Base-by-base conservation (phyloP, 2,797 vertebrate genomes). In the Podargus strigoides region DNA sequence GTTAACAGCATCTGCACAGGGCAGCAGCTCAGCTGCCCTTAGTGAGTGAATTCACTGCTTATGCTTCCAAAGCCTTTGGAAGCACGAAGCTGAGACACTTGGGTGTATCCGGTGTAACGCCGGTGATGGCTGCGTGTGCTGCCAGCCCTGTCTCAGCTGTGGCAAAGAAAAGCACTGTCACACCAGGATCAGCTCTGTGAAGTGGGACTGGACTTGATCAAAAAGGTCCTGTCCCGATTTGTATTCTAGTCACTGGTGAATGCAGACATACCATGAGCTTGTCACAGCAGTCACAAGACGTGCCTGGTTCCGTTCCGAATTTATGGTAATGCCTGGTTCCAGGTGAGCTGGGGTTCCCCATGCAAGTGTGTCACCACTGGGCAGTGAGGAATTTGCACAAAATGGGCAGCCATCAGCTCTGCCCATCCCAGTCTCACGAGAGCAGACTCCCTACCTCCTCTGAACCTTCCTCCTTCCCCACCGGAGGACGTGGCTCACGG, bases 281-380 rank as follows among this genome's bases (percentile, higher is more conserved):
- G 37, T 46, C 44, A 56, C 67, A 50, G 30, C 42, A 49, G n/a
- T 23, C 18, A 17, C 39, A 34, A 37, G 39, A 34, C 69, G 55
- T 49, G 26, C 41, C 68, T 28, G 0, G 22, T 32, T 73, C 36
- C 1, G 27, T 18, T 44, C 49, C 0, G 3, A 37, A 32, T 32
- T 15, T n/a, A 4, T n/a, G 60, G 28, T n/a, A 28, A 34, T 30
- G 28, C 41, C 74, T 16, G 37, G 53, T 23, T 79, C 39, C 8
- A 9, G 62, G 72, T 18, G 50, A 37, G 56, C 39, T 19, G 23
- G 17, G 47, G 19, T 10, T 64, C 30, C 49, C 44, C n/a, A 9
- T 2, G 0, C 28, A 10, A 9, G 9, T 1, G 8, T 22, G 50
- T 27, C 17, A 46, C 55, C 26, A 20, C 41, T 0, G 2, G 28